These are phyloP conservation scores for Ctenochaetus hawaiiensis DNA, from an alignment of 2,797 vertebrate genomes.

Conservation along the genomic window DNA sequence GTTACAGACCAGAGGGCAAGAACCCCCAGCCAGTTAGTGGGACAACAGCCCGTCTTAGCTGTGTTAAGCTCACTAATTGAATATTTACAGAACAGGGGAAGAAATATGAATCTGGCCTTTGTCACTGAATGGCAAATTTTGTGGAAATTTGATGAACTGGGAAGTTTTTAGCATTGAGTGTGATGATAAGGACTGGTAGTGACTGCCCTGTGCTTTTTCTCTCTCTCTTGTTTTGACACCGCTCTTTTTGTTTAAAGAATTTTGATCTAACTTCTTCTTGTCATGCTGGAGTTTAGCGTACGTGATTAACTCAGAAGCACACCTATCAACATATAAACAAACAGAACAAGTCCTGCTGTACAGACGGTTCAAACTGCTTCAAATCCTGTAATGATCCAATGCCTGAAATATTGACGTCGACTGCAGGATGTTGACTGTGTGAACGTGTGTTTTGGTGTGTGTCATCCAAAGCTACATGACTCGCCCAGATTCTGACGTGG, in stretches of 20 bases:
- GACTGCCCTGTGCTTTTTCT: conserved; percentile 47
- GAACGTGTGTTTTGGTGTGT: conserved; percentile 71
- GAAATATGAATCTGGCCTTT: conserved; percentile 80
- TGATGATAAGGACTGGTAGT: conserved; percentile 47
- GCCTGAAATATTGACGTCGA: conserved; percentile 24
- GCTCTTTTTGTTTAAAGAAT: not conserved
- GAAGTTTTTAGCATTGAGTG: conserved; percentile 62
- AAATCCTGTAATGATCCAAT: not conserved
- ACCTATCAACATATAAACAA: conserved; percentile 41
- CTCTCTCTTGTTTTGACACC: conserved; percentile 43
- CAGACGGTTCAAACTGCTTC: conserved; percentile 5
- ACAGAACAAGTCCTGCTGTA: not conserved
- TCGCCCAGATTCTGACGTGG: conserved; percentile 78
- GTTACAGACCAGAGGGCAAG: conserved; percentile 83
- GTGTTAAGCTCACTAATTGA: conserved; percentile 87
- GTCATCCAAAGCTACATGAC: conserved; percentile 49
- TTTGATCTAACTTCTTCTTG: not conserved
- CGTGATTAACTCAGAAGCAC: conserved; percentile 29
- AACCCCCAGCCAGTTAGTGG: conserved; percentile 78
- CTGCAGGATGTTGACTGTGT: conserved; percentile 42
- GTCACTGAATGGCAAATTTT: conserved; percentile 65
- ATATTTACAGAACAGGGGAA: conserved; percentile 86
- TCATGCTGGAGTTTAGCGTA: conserved; percentile 25
- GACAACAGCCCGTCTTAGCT: conserved; percentile 83
- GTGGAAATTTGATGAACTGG: conserved; percentile 71